These are phyloP conservation scores for Andrena trimmerana DNA, from an alignment of 2,888 invertebrate species.

Conservation along the genomic window DNA sequence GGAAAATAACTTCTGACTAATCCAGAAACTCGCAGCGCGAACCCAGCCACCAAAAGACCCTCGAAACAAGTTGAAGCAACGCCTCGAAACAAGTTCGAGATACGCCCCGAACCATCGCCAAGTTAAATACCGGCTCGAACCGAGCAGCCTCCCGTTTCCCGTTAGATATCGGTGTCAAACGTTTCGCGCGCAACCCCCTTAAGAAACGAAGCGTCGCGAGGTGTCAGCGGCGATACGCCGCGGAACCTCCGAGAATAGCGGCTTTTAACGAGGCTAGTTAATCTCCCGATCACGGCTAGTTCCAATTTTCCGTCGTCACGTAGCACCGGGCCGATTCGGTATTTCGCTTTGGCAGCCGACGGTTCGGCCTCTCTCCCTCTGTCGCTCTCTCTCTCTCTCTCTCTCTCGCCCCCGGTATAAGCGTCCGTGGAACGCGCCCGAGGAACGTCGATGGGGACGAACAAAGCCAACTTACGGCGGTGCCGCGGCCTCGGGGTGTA, in stretches of 20 bases:
- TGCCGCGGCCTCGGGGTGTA: not conserved
- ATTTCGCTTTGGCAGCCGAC: constrained; percentile 64
- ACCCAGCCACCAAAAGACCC: not conserved
- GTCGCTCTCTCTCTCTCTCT: not conserved
- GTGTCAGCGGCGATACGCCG: constrained; percentile 31
- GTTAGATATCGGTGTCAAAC: constrained; percentile 1
- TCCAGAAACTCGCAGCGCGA: too few species aligned
- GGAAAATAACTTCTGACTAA: too few species aligned
- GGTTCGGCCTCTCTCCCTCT: constrained; percentile 17
- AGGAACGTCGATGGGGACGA: constrained; percentile 32
- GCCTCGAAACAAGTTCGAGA: too few species aligned
- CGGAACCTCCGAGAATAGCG: constrained; percentile 58
- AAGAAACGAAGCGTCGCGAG: constrained; percentile 38
- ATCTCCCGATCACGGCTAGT: constrained; percentile 59
- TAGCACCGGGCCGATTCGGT: constrained; percentile 47
- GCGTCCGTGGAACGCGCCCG: constrained; percentile 34
- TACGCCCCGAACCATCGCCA: not conserved
- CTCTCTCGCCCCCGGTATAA: constrained; percentile 32
- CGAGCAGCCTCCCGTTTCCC: not conserved
- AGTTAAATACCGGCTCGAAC: constrained; percentile 2
- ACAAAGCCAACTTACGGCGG: constrained; percentile 52
- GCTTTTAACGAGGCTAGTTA: constrained; percentile 61
- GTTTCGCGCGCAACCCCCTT: not conserved
- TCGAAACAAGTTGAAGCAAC: not conserved
- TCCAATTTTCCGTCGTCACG: constrained; percentile 65